Conservation (phyloP, 2,888 invertebrate species). For the Rhagonycha fulva region DNA sequence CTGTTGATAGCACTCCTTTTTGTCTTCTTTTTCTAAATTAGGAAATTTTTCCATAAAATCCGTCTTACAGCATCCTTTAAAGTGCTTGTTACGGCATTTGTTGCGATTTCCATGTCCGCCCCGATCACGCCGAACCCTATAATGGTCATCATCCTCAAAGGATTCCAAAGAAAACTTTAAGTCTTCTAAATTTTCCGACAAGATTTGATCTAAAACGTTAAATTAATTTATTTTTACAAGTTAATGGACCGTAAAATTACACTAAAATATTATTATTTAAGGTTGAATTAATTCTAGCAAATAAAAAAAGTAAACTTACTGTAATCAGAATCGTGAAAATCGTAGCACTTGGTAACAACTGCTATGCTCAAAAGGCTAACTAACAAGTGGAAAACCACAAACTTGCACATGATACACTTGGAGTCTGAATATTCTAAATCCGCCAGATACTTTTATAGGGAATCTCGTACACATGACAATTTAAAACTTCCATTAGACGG, state of each 20-base stretch:
- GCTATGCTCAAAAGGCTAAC: conserved; percentile 11
- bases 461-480: conserved; percentile 1
- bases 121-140: conserved; percentile 40
- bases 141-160: conserved; percentile 7
- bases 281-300: background rate
- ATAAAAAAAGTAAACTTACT: conserved; percentile 42
- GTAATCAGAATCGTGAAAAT: conserved; percentile 47
- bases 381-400: background rate
- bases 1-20: conserved; percentile 47
- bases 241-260: background rate
- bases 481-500: conserved; percentile 1
- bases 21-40: conserved; percentile 43
- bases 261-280: background rate
- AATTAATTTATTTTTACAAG: background rate
- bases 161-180: conserved; percentile 16
- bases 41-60: conserved; percentile 41
- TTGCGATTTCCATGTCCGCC: conserved; percentile 38
- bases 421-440: background rate
- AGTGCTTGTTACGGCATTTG: conserved; percentile 43
- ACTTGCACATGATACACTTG: background rate
- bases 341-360: conserved; percentile 38
- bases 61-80: conserved; percentile 47
- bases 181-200: conserved; percentile 46
- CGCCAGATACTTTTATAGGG: background rate
- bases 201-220: conserved; percentile 41